phyloP scores from a whole-genome alignment of 2,888 invertebrate genomes.

The Agrotis exclamationis region DNA sequence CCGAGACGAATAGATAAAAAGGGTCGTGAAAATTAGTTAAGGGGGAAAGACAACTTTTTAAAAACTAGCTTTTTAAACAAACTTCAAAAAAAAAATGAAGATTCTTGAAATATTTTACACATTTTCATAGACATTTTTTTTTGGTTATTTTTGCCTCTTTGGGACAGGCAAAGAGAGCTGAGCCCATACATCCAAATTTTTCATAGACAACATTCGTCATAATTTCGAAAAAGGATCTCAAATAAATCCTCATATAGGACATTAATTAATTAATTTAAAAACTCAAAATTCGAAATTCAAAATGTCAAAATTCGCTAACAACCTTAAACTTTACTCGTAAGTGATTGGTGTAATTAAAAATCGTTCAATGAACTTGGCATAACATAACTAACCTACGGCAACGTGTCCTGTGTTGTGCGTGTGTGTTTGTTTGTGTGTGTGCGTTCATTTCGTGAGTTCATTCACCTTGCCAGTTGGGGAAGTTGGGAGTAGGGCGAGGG shows the following conservation, averaged over 20 bases:
- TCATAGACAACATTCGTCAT: neutral
- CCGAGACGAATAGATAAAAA: neutral
- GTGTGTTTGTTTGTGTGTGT: constrained; percentile 69
- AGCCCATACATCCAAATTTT: too few species aligned
- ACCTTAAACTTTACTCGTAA: constrained; percentile 63
- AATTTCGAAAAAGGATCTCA: neutral
- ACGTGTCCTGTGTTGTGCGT: constrained; percentile 79
- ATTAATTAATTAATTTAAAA: neutral
- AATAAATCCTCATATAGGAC: neutral
- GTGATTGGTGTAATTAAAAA: constrained; percentile 70
- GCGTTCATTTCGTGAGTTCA: constrained; percentile 90
- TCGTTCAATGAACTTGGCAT: constrained; percentile 76
- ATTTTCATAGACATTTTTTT: neutral
- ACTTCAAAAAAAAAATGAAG: neutral
- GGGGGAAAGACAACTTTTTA: neutral
- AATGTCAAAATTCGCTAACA: constrained; percentile 41
- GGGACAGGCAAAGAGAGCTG: too few species aligned
- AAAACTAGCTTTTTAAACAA: too few species aligned
- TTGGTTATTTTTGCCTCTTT: too few species aligned
- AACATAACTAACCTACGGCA: constrained; percentile 85
- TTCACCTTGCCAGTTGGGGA: constrained; percentile 90
- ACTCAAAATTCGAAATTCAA: constrained; percentile 1
- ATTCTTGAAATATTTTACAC: neutral
- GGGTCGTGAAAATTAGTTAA: neutral
- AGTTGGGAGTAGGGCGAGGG: constrained; percentile 80